A percentile compares a stretch with the other conserved stretches of the same genome.
Evolutionary conservation across 2,888 invertebrate genomes (phyloP).

Genomic region (Platerodrilus igneus): DNA sequence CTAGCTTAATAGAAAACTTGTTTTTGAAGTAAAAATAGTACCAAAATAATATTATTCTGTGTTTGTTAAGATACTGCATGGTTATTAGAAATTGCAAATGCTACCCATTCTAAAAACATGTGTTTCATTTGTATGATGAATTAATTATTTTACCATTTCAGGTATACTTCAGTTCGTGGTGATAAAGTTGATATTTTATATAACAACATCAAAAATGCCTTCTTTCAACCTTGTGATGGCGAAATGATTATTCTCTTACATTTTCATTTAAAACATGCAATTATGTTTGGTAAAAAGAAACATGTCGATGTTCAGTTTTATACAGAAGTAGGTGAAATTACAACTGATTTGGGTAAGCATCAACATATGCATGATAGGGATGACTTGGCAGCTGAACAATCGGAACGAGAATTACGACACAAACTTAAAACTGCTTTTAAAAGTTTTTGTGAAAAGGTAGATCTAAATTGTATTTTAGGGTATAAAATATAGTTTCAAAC

Average conservation of each 20-base stretch:
- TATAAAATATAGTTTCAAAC: constrained; percentile 1
- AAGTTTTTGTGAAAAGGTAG: constrained; percentile 95
- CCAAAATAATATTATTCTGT: too few species aligned
- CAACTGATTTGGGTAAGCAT: constrained; percentile 98
- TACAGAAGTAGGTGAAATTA: constrained; percentile 99
- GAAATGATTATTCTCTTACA: constrained; percentile 98
- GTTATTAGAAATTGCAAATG: too few species aligned
- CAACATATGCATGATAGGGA: constrained; percentile 99
- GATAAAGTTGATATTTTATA: constrained; percentile 99
- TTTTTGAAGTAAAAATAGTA: neutral
- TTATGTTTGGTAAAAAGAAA: constrained; percentile 97
- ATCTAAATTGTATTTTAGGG: constrained; percentile 1
- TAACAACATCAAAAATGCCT: constrained; percentile 98
- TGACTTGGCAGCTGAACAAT: constrained; percentile 97
- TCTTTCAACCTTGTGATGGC: constrained; percentile 98
- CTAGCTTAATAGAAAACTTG: neutral
- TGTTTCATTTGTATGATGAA: too few species aligned
- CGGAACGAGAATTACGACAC: constrained; percentile 92
- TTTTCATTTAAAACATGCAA: constrained; percentile 98
- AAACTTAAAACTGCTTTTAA: constrained; percentile 97
- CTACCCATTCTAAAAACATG: too few species aligned
- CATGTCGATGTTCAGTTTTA: constrained; percentile 99
- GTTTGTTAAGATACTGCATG: too few species aligned
- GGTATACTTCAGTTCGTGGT: constrained; percentile 98
- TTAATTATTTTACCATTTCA: constrained; percentile 31